Percentiles rank a stretch among this genome's conserved stretches.
Conservation (phyloP, 2,797 vertebrate genomes). For the Eptatretus atami region DNA sequence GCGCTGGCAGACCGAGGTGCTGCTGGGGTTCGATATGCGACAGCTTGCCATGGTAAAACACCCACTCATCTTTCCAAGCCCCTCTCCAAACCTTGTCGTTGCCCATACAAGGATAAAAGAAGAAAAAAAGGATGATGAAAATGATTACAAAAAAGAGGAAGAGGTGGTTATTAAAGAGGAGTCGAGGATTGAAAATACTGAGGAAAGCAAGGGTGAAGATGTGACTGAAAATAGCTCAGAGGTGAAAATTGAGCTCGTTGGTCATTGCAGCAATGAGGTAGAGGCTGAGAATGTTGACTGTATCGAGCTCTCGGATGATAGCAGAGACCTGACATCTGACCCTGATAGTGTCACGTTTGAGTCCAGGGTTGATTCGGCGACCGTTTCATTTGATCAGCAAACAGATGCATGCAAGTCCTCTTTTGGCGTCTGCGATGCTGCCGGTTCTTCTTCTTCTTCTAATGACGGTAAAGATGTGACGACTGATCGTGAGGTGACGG, state of each 20-base stretch:
- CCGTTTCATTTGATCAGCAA: background rate
- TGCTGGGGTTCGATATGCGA: slow-evolving; percentile 65
- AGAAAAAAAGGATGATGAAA: background rate
- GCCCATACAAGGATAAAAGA: background rate
- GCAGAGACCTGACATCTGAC: too few relatives aligned
- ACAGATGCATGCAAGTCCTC: background rate
- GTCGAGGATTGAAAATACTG: background rate
- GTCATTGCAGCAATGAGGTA: background rate
- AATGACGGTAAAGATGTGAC: too few relatives aligned
- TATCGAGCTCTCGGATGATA: background rate
- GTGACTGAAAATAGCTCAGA: background rate
- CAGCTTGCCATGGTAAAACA: slow-evolving; percentile 48
- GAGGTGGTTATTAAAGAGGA: background rate
- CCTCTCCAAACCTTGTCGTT: background rate
- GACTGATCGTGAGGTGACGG: too few relatives aligned
- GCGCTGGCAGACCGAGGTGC: slow-evolving; percentile 21
- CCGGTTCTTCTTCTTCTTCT: too few relatives aligned
- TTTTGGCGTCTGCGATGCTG: background rate
- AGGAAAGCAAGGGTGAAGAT: background rate
- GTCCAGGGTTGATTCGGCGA: background rate
- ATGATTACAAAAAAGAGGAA: background rate
- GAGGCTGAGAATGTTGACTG: background rate
- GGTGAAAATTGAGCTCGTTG: background rate
- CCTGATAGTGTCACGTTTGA: too few relatives aligned
- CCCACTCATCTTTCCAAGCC: slow-evolving; percentile 10